phyloP scores from a whole-genome alignment of 2,113 vertebrate species.

The Thermophis baileyi region DNA sequence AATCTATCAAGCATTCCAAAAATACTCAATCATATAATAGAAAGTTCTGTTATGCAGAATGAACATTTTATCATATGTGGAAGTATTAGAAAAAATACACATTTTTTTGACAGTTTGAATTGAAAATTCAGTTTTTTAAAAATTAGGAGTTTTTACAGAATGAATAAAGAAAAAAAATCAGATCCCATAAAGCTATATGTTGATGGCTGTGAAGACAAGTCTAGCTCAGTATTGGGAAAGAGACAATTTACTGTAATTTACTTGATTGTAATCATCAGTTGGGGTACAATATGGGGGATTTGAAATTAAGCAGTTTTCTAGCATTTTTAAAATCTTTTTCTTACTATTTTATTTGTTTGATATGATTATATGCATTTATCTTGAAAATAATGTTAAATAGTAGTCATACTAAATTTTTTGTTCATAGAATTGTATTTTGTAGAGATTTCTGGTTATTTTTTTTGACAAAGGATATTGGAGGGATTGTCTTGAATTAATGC shows the following conservation, averaged over 20 bases:
- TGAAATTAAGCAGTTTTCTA: not conserved
- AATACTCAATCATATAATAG: not conserved
- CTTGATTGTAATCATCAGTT: not conserved
- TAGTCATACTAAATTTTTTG: not conserved
- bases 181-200: not conserved
- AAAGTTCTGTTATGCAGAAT: not conserved
- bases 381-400: not conserved
- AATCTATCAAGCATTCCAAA: not conserved
- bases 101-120: not conserved
- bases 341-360: not conserved
- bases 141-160: not conserved
- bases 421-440: not conserved
- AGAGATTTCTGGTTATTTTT: not conserved
- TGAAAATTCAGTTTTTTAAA: not conserved
- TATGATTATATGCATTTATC: not conserved
- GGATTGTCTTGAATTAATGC: not conserved
- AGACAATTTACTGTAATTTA: not conserved
- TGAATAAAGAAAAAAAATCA: not conserved
- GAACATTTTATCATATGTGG: not conserved
- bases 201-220: not conserved
- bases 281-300: not conserved
- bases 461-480: not conserved
- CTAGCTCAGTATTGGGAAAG: not conserved
- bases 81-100: not conserved
- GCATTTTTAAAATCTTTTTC: not conserved